Base-by-base conservation (phyloP, 1,140 invertebrate species). In the Papilio glaucus region DNA sequence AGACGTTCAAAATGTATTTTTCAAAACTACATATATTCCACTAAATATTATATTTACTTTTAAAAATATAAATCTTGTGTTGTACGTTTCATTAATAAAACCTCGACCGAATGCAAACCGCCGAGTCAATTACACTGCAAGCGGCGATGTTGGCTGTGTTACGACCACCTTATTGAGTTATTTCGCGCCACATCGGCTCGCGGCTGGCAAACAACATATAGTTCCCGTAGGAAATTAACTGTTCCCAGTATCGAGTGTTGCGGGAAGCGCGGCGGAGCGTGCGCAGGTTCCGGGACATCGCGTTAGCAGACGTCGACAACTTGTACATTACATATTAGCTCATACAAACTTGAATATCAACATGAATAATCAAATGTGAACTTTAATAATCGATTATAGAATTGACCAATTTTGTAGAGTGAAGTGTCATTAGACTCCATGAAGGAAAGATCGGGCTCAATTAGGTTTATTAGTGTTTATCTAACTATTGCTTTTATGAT, bases 151-250 rank as follows among this genome's bases (percentile, higher is more conserved):
- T 13, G 9, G 3, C 3, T 53, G 18, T 53, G 45, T 53, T 9
- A 21, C 29, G 6, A 33, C 29, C 29, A 33, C 9, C 7, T 21
- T 24, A 24, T 33, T 61, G 12, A 4, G 10, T 37, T 37, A 9
- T 15, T 1, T 13, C 5, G 29, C 26, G 26, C n/a, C 18, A 21
- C n/a, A n/a, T n/a, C 29, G 12, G 13, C 57, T 61, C 13, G 29
- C 57, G 57, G 18, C 37, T 13, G 15, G 15, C 37, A 37, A 37
- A 65, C 62, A 18, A 65, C 21, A 41, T 39, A 65, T 39, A 39
- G 62, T 65, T 38, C 37, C 62, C 33, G 37, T 21, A 65, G 62
- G 62, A 65, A 65, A 65, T 65, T 65, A 65, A 65, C 6, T 18
- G 15, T 62, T 62, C 12, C 29, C 29, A 29, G 29, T 62, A 62